Base-by-base conservation (phyloP, 2,888 invertebrate species). In the Eurytoma californica region DNA sequence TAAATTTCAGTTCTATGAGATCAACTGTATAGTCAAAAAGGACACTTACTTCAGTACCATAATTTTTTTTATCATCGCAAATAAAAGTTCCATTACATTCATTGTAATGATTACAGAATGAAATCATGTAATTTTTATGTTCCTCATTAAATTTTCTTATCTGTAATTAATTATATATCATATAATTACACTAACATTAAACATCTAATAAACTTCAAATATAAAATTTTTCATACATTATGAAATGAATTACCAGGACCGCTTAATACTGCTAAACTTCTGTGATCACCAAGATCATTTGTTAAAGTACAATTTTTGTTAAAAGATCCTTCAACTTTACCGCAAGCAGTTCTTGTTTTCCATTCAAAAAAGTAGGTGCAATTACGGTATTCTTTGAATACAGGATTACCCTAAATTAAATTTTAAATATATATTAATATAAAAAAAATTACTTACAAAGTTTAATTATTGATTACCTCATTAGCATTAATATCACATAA, bases 331-430 rank as follows among this genome's bases (percentile, higher is more conserved):
- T 82, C 74, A 16, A 82, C 77, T 47, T 82, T 83, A n/a, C 83
- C 84, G 78, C 89, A 89, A 28, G 83, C 83, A 65, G 84, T 70
- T 55, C 84, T 88, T 20, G 87, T 88, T 79, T 82, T 84, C 89
- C 88, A 88, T 47, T 86, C 85, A 70, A 89, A 89, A 7, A 79
- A 67, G 61, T 88, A 86, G 30, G 83, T 86, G 79, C 89, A 88
- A 63, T 86, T 73, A 12, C 80, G 63, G 47, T 88, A 89, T 47
- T 70, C 72, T 57, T 85, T 84, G 61, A 84, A 86, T 60, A 79
- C 47, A 57, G 87, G 87, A 12, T 70, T 61, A 49, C 84, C 84
- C 88, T 88, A 72, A 70, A 65, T 30, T 68, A 73, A 24, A 51
- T 9, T 3, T 69, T 24, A 14, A 65, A n/a, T 18, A 24, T 12